Base-by-base conservation (phyloP, 2,113 vertebrate species). In the Antennarius striatus region DNA sequence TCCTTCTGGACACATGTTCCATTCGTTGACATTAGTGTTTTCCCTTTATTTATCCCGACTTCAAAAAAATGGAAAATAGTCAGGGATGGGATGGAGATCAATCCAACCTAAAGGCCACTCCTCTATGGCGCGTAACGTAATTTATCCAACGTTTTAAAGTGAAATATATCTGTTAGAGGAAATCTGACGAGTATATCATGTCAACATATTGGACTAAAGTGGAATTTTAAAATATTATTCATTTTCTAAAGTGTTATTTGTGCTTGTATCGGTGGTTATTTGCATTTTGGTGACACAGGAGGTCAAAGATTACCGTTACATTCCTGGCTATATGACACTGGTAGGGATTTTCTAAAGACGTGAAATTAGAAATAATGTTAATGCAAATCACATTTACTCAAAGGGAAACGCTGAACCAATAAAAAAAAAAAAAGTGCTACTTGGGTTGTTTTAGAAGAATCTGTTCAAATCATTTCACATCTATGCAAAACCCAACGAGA, bases 401-500 rank as follows among this genome's bases (percentile, higher is more conserved):
- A 28, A 29, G 52, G 14, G 30, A 15, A 83, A 72, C 54, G 63
- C 8, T 56, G 47, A 68, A 56, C 3, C 30, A 30, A 54, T 16
- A 53, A 55, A 51, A 52, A 28, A 46, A 28, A 47, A 39, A 14
- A 46, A 69, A 61, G 81, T 79, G 70, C 51, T 56, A 12, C 60
- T 73, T 73, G 74, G 62, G 56, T 68, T 76, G 68, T 81, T 71
- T 58, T 50, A 50, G 50, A 66, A 63, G n/a, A 59, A 62, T 71
- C 58, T 52, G 64, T 70, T 70, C 63, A 76, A 80, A 65, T 86
- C 58, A 77, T 84, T 85, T 82, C 76, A 73, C 85, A 85, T 87
- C 89, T 91, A 91, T 89, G 89, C 89, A 91, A 90, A 87, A 81
- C 71, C 68, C 68, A 78, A 82, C 17, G 68, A 80, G 74, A 70